Conservation (phyloP, 2,797 vertebrate genomes). For the Leucoraja ocellata region DNA sequence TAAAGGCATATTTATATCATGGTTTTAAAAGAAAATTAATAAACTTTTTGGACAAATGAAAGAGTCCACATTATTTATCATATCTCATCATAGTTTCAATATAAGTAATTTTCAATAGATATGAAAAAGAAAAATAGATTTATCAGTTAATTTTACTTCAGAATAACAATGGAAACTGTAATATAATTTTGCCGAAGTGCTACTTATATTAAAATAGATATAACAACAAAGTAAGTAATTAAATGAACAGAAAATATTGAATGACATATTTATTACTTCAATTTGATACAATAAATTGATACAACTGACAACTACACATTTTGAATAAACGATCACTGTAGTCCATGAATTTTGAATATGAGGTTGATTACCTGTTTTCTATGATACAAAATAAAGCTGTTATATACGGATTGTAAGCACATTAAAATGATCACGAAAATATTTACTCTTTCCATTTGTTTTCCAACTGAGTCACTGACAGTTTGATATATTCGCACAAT, state of each 20-base stretch:
- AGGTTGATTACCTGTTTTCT: background rate
- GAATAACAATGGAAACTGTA: background rate
- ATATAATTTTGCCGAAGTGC: background rate
- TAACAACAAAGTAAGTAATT: background rate
- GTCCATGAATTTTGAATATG: background rate
- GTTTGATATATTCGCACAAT: too few species aligned
- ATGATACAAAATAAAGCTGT: background rate
- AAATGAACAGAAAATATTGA: background rate
- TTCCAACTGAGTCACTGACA: background rate
- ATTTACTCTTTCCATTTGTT: background rate
- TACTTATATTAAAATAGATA: background rate
- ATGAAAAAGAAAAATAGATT: background rate
- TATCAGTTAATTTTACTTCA: background rate
- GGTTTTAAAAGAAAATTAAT: background rate
- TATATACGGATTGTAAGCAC: background rate
- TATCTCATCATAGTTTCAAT: background rate
- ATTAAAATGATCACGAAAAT: background rate
- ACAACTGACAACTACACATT: background rate
- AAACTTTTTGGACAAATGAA: background rate
- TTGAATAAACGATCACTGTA: background rate
- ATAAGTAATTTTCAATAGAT: background rate
- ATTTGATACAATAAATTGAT: background rate
- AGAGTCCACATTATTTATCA: background rate
- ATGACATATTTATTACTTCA: background rate
- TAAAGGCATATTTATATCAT: background rate